Base-by-base conservation (phyloP, 1,140 invertebrate species). In the Saccostrea cuccullata region DNA sequence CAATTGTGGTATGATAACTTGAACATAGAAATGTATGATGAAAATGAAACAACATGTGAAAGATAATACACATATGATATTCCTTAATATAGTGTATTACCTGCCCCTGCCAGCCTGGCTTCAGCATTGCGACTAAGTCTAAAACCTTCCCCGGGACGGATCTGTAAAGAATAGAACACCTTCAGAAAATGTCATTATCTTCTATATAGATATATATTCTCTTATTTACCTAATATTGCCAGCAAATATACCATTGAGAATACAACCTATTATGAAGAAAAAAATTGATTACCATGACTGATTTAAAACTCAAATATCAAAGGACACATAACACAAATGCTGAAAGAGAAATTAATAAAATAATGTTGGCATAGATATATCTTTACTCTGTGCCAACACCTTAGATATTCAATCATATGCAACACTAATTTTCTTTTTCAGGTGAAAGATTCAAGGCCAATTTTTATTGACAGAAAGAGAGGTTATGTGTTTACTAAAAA, bases 111-210 rank as follows among this genome's bases (percentile, higher is more conserved):
- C 56, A 90, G 83, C 15, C 82, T 85, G 47, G 89, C 89, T 60
- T 90, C 87, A 17, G 89, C 89, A 88, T 90, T 90, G 55, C 87
- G 87, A 56, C 86, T 88, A 67, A 90, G 56, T 60, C 88, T 90
- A 47, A 84, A 86, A 20, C 89, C 87, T 64, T 90, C 89, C 15
- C 86, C 87, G 73, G 89, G 84, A 60, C 86, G 86, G 84, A 90
- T 90, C 89, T 90, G 77, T n/a, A 90, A 86, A 58, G 47, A 83
- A 82, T 13, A 11, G 23, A 36, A 36, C 15, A 82, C 20, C 73
- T 47, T 82, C 26, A 36, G 11, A 77, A 82, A 82, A 36, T 30
- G 40, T 15, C 73, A 36, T 82, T 82, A 13, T 47, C 20, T 36
- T 26, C 5, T 20, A 47, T 23, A 36, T 26, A 30, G 23, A 47